Evolutionary conservation across 2,113 vertebrate species (phyloP), one percentile per base, ranked within the genome.

Genomic region (Melanerpes formicivorus): DNA sequence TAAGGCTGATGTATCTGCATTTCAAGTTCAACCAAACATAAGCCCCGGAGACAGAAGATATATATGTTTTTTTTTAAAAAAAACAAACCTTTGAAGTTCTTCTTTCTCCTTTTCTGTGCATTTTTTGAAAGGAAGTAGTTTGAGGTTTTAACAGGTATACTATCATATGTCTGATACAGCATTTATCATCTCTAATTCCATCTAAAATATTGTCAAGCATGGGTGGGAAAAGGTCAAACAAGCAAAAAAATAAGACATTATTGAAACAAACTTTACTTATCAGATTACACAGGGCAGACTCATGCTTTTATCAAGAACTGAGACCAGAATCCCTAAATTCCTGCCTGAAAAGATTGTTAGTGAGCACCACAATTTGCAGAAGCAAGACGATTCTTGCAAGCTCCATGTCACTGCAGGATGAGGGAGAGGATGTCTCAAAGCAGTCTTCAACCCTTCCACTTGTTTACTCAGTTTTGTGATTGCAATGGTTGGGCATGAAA

Each of bases 201-300:
- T 74, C 59, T 83, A 65, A 84, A n/a, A 60, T 58, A 75, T 92
- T 93, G 40, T 69, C 21, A 72, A 62, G 11, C 29, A 7, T 76
- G 27, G 8, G 48, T 92, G 29, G 15, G 44, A 79, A 94, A 88
- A 93, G 70, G 80, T 94, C 89, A 95, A 60, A 48, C 65, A 82
- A 86, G 22, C 11, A 10, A 19, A 80, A 65, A 92, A 56, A 40
- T 44, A 46, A 1, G 16, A 4, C 67, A 56, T 92, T 90, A 37
- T 7, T 72, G 21, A 84, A 92, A 88, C 44, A 13, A 67, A 86
- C 37, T 22, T 88, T 90, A 48, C 56, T 66, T 84, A 78, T 44
- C 16, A 27, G 60, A 90, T 93, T 93, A 67, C 8, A 5, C 2
- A 3, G 10, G 60, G 25, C 8, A 80, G 62, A 14, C 16, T 91